A percentile compares a stretch with the other conserved stretches of the same genome.
These are phyloP conservation scores for Drosophila saltans DNA, from an alignment of 1,140 invertebrate genomes.

Conservation along the genomic window DNA sequence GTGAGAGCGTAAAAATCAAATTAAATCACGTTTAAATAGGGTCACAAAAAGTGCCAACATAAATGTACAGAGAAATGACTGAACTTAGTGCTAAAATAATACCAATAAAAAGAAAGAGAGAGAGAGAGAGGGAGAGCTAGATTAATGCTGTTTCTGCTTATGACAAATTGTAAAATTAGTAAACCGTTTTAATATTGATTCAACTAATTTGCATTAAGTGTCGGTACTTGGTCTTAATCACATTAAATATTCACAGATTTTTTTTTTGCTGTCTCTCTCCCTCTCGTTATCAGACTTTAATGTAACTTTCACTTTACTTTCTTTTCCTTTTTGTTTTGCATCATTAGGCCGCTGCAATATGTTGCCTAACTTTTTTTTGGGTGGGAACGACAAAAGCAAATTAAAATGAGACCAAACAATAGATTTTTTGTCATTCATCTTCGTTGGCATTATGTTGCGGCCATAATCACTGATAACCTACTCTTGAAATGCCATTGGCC, in stretches of 20 bases:
- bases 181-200: constrained; percentile 1
- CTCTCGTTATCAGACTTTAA: not conserved
- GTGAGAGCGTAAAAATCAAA: constrained; percentile 54
- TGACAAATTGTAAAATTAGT: constrained; percentile 1
- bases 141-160: not conserved
- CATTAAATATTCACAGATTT: not conserved
- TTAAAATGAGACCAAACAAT: constrained; percentile 56
- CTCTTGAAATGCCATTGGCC: not conserved
- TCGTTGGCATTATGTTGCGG: constrained; percentile 66
- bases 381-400: constrained; percentile 30
- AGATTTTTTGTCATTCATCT: constrained; percentile 58
- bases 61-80: not conserved
- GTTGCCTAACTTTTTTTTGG: constrained; percentile 43
- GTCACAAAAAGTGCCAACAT: constrained; percentile 22
- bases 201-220: not conserved
- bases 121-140: not conserved
- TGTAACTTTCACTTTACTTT: constrained; percentile 20
- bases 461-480: constrained; percentile 42
- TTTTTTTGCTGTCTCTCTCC: not conserved
- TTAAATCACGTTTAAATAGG: constrained; percentile 68
- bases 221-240: not conserved
- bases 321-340: constrained; percentile 6
- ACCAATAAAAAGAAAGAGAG: not conserved
- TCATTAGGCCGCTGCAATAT: constrained; percentile 64
- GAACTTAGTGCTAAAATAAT: not conserved